Evolutionary conservation across 2,797 vertebrate genomes (phyloP).

Genomic region (Cryptoprocta ferox): DNA sequence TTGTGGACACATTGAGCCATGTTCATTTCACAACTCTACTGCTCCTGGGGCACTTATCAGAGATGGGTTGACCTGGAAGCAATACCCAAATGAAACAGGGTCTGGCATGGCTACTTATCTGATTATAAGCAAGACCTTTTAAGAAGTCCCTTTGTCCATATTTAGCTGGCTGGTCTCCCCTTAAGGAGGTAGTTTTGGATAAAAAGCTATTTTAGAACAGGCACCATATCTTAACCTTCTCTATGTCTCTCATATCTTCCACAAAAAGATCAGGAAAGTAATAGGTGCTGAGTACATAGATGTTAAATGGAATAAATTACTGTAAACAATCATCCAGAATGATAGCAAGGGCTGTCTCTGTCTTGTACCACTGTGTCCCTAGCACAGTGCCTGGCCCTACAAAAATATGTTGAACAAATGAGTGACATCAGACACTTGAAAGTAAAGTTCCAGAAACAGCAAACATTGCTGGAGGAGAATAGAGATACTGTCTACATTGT

Average conservation of each 20-base stretch:
- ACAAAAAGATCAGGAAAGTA: neutral
- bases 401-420: neutral
- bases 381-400: neutral
- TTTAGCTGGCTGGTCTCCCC: neutral
- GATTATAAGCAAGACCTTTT: neutral
- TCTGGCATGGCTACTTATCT: neutral
- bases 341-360: neutral
- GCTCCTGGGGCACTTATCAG: neutral
- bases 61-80: neutral
- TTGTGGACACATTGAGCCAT: conserved; percentile 22
- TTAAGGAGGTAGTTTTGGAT: neutral
- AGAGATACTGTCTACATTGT: neutral
- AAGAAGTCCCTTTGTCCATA: neutral
- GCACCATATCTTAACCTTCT: neutral
- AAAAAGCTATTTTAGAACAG: neutral
- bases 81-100: neutral
- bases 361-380: neutral
- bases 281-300: neutral
- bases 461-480: neutral
- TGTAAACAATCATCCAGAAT: neutral
- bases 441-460: conserved; percentile 7
- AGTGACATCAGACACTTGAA: neutral
- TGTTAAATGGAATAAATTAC: neutral
- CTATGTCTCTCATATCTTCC: neutral
- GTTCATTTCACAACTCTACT: neutral